Evolutionary conservation across 2,888 invertebrate species (phyloP).

Genomic region (Agriopis aurantiaria): DNA sequence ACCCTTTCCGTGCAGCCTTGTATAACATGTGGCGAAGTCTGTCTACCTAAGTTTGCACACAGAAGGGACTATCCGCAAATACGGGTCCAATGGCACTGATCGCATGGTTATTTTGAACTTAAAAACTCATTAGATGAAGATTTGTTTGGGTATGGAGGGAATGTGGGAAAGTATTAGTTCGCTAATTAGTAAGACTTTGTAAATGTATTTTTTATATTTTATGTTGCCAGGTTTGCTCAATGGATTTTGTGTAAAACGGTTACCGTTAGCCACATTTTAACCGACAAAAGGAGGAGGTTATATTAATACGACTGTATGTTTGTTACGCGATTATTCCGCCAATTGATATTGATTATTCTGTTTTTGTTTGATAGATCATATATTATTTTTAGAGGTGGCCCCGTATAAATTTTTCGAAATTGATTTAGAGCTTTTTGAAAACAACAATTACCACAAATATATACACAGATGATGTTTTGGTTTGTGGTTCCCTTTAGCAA

Average conservation of each 20-base stretch:
- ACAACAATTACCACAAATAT: too few relatives aligned
- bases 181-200: slow-evolving; percentile 6
- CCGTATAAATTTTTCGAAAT: too few relatives aligned
- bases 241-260: neutral
- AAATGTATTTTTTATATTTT: neutral
- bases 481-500: too few relatives aligned
- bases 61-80: slow-evolving; percentile 19
- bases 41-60: neutral
- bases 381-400: too few relatives aligned
- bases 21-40: slow-evolving; percentile 1
- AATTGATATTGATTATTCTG: too few relatives aligned
- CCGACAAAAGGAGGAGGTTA: too few relatives aligned
- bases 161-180: neutral
- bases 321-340: too few relatives aligned
- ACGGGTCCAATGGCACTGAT: neutral
- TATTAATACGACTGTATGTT: too few relatives aligned
- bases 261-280: neutral
- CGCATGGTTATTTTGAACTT: slow-evolving; percentile 17
- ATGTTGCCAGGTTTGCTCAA: neutral
- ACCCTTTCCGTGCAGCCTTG: neutral
- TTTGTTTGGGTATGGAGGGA: slow-evolving; percentile 5
- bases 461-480: too few relatives aligned
- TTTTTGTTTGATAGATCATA: too few relatives aligned
- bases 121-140: slow-evolving; percentile 16
- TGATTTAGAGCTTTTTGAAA: too few relatives aligned